phyloP scores from a whole-genome alignment of 2,888 invertebrate species.

The Parascotia fuliginaria region DNA sequence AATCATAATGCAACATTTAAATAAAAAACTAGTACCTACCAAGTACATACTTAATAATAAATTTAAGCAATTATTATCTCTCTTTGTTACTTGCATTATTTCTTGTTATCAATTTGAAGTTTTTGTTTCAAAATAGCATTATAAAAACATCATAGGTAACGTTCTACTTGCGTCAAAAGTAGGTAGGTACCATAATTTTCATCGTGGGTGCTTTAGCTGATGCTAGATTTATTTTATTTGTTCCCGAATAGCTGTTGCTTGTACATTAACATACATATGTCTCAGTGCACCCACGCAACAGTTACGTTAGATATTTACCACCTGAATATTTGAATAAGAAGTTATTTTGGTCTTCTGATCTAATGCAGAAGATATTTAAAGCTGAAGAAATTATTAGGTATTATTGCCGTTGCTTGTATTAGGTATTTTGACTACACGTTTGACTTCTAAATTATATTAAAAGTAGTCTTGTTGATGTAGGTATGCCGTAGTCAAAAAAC shows the following conservation, averaged over 20 bases:
- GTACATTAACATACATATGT: slow-evolving; percentile 32
- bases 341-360: slow-evolving; percentile 39
- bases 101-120: no score
- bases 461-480: no score
- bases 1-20: no score
- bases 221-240: slow-evolving; percentile 32
- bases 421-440: background rate
- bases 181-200: slow-evolving; percentile 10
- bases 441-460: no score
- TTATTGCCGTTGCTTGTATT: background rate
- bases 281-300: slow-evolving; percentile 36
- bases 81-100: no score
- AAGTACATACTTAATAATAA: no score
- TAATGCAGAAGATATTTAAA: slow-evolving; percentile 2
- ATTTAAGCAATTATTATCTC: no score
- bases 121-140: no score
- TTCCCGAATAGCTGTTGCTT: slow-evolving; percentile 15
- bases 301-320: slow-evolving; percentile 33
- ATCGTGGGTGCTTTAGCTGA: slow-evolving; percentile 11
- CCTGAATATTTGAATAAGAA: slow-evolving; percentile 31
- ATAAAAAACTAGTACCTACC: no score
- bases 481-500: no score
- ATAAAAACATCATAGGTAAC: no score
- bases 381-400: background rate
- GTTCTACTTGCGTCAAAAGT: background rate